These are phyloP conservation scores for Sibirionetta formosa DNA, from an alignment of 2,797 vertebrate species.

Conservation along the genomic window DNA sequence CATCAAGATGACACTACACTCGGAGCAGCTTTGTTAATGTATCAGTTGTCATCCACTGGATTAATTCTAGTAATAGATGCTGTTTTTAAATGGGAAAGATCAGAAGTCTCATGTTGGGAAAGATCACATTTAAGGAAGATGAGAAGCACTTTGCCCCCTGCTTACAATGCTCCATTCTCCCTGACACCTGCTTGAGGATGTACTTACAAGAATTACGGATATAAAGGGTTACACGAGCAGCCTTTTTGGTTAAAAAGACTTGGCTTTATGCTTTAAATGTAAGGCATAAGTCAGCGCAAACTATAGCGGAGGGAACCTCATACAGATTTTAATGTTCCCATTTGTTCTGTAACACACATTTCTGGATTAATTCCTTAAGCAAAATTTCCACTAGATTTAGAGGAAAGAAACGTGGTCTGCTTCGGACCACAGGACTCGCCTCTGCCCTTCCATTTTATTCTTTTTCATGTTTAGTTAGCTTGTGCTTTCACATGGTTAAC, in stretches of 20 bases:
- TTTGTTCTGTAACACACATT: slow-evolving; percentile 45
- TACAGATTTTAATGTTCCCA: background rate
- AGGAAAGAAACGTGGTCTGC: slow-evolving; percentile 56
- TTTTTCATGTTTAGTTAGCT: slow-evolving; percentile 33
- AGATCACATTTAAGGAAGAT: background rate
- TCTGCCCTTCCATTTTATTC: slow-evolving; percentile 29
- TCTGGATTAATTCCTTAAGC: slow-evolving; percentile 43
- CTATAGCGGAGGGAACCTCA: slow-evolving; percentile 31
- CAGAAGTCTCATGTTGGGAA: background rate
- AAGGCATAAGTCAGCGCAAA: background rate
- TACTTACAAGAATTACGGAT: background rate
- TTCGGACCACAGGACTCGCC: slow-evolving; percentile 36
- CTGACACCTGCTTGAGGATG: slow-evolving; percentile 19
- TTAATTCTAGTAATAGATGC: slow-evolving; percentile 5
- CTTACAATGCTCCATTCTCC: background rate
- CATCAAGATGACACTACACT: background rate
- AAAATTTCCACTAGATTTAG: slow-evolving; percentile 63
- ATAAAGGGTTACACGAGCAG: slow-evolving; percentile 16
- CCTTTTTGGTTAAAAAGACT: background rate
- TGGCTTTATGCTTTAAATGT: background rate
- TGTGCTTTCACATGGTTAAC: slow-evolving; percentile 32
- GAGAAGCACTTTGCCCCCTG: background rate
- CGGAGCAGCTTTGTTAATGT: slow-evolving; percentile 33
- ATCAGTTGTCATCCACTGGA: slow-evolving; percentile 11
- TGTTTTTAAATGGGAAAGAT: slow-evolving; percentile 11